Evolutionary conservation across 2,797 vertebrate species (phyloP).

Genomic region (Notolabrus celidotus): DNA sequence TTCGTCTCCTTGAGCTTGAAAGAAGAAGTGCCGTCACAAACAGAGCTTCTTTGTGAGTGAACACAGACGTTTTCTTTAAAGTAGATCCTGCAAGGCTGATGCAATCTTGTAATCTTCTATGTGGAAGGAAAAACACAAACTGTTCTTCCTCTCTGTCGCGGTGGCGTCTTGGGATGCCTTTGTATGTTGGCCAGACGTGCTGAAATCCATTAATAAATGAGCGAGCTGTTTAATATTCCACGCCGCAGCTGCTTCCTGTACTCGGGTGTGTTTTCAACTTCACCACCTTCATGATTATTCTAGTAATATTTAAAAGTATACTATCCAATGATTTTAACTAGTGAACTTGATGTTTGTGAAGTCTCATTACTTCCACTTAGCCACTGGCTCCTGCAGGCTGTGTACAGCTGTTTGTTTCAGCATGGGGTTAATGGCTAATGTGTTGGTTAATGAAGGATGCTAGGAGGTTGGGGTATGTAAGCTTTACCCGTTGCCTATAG

Average conservation of each 20-base stretch:
- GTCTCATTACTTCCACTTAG: conserved; percentile 12
- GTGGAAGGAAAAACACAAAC: conserved; percentile 36
- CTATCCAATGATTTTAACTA: neutral
- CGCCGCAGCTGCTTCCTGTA: neutral
- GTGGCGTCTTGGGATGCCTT: conserved; percentile 5
- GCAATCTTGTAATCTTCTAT: conserved; percentile 34
- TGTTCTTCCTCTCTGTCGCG: conserved; percentile 10
- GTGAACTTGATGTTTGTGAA: conserved; percentile 2
- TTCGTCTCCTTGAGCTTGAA: neutral
- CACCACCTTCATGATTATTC: neutral
- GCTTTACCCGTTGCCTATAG: neutral
- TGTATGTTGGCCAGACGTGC: neutral
- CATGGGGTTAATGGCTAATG: conserved; percentile 43
- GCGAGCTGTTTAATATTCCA: conserved; percentile 23
- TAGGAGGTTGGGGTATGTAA: neutral
- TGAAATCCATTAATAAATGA: conserved; percentile 41
- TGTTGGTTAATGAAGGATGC: conserved; percentile 26
- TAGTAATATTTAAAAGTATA: neutral
- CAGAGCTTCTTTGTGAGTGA: conserved; percentile 15
- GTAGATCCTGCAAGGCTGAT: conserved; percentile 40
- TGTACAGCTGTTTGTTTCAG: conserved; percentile 19
- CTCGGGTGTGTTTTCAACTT: neutral
- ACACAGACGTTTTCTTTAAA: conserved; percentile 20
- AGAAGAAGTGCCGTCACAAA: neutral
- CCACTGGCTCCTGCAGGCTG: neutral